Evolutionary conservation across 92 coral and sea anemone species (phyloP).

Genomic region (Phymanthus crucifer): DNA sequence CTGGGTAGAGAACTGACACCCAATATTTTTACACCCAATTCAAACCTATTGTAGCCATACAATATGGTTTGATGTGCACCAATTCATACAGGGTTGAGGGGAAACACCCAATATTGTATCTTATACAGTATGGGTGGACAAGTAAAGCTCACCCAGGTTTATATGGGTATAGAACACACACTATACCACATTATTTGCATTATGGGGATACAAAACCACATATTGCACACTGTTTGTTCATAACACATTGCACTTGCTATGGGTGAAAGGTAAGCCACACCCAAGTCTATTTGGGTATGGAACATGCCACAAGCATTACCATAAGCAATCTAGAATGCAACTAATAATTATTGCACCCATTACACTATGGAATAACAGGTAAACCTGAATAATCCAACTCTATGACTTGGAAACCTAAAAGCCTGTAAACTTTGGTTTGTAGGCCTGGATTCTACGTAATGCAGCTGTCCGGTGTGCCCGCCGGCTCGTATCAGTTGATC

Average conservation of each 20-base stretch:
- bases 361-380: neutral
- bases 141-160: neutral
- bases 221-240: too few relatives aligned
- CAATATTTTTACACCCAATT: too few relatives aligned
- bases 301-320: too few relatives aligned
- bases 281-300: neutral
- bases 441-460: slow-evolving; percentile 94
- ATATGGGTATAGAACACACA: neutral
- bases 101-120: neutral
- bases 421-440: slow-evolving; percentile 16
- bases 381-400: neutral
- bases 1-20: neutral
- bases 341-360: neutral
- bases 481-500: slow-evolving; percentile 88
- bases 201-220: too few relatives aligned
- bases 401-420: neutral
- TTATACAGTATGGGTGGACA: too few relatives aligned
- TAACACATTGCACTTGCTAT: too few relatives aligned
- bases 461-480: slow-evolving; percentile 87
- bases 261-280: neutral
- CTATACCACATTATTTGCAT: neutral
- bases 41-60: too few relatives aligned
- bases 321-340: too few relatives aligned
- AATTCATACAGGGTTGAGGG: too few relatives aligned
- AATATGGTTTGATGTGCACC: too few relatives aligned